These are phyloP conservation scores for Chironomus tepperi DNA, from an alignment of 1,140 invertebrate species.

Conservation along the genomic window DNA sequence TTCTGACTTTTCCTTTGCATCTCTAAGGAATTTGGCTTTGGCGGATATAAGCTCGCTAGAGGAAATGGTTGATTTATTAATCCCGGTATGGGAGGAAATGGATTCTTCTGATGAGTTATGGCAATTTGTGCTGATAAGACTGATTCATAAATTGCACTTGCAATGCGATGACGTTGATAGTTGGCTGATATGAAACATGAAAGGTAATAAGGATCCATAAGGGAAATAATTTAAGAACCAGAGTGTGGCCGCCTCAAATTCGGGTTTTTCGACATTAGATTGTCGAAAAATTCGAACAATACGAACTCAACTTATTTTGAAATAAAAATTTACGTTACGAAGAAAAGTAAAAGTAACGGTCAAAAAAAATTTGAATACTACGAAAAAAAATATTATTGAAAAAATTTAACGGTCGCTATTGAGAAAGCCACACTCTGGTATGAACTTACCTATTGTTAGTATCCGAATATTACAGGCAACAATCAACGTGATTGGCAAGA, in stretches of 20 bases:
- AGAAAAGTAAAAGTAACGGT: too few relatives aligned
- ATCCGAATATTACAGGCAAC: conserved; percentile 62
- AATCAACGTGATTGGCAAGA: conserved; percentile 57
- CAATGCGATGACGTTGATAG: conserved; percentile 72
- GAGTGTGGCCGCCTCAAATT: too few relatives aligned
- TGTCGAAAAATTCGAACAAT: too few relatives aligned
- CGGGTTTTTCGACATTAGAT: too few relatives aligned
- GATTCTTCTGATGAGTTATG: conserved; percentile 70
- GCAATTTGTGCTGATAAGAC: conserved; percentile 74
- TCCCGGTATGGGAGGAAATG: conserved; percentile 47
- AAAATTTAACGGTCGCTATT: too few relatives aligned
- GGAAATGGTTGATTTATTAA: background rate
- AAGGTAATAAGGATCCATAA: too few relatives aligned
- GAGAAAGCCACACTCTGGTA: too few relatives aligned
- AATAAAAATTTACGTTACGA: too few relatives aligned
- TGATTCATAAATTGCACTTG: conserved; percentile 75
- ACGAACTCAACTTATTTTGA: too few relatives aligned
- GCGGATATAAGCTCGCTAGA: background rate
- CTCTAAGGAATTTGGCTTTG: background rate
- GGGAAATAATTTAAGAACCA: too few relatives aligned
- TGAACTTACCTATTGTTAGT: background rate
- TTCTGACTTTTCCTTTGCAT: conserved; percentile 1
- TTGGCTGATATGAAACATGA: conserved; percentile 59
- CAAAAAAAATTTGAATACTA: too few relatives aligned
- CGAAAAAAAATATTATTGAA: too few relatives aligned